Evolutionary conservation across 1,140 invertebrate genomes (phyloP).

Genomic region (Platorchestia sp.): DNA sequence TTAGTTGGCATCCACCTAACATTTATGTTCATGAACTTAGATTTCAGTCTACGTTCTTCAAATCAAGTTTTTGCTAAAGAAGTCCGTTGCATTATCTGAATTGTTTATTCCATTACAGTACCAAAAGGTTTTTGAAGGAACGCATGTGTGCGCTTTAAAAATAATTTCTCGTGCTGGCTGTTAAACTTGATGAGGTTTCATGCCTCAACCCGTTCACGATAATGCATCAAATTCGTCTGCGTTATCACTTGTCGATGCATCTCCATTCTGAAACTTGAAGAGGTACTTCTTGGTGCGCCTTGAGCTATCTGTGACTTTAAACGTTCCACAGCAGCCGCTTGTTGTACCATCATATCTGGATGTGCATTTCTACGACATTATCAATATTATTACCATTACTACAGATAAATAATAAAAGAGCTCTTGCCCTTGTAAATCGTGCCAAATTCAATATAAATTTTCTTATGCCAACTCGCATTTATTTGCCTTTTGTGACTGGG

Average conservation of each 20-base stretch:
- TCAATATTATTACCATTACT: conserved; percentile 2
- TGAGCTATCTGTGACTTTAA: neutral
- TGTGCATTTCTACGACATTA: conserved; percentile 25
- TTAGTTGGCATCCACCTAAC: neutral
- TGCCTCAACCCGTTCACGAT: neutral
- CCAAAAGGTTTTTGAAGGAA: neutral
- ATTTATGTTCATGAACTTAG: neutral
- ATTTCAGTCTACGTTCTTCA: neutral
- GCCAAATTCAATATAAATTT: conserved; percentile 49
- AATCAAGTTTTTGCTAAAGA: neutral
- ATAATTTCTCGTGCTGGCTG: neutral
- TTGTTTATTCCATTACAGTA: neutral
- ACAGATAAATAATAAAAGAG: conserved; percentile 17
- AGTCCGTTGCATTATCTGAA: neutral
- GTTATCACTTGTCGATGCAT: neutral
- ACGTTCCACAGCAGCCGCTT: neutral
- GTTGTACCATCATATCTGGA: neutral
- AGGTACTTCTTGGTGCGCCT: neutral
- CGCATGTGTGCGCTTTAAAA: neutral
- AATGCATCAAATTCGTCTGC: neutral
- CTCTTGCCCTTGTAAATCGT: conserved; percentile 37
- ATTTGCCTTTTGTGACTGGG: neutral
- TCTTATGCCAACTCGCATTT: neutral
- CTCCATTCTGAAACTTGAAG: neutral
- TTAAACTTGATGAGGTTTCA: neutral